Conservation (phyloP, 2,888 invertebrate species). For the Cryptocephalus moraei region DNA sequence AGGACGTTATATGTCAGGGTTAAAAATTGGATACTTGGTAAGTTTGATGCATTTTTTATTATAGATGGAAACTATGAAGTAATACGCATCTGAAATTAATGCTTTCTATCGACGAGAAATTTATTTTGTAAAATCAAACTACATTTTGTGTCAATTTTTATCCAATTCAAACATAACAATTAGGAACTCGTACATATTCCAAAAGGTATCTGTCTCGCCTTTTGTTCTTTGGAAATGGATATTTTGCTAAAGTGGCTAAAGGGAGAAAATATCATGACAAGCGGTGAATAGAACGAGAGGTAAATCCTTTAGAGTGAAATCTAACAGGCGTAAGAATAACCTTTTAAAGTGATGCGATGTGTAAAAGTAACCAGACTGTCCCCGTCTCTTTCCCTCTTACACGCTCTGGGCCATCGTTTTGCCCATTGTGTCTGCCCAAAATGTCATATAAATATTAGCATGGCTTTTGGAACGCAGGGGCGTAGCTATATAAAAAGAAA, state of each 20-base stretch:
- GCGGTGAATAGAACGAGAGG: slow-evolving; percentile 8
- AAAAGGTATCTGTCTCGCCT: too few relatives aligned
- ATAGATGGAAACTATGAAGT: too few relatives aligned
- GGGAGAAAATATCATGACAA: slow-evolving; percentile 9
- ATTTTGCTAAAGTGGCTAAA: neutral
- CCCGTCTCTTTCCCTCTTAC: slow-evolving; percentile 11
- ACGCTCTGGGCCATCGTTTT: neutral
- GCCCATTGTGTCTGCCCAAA: slow-evolving; percentile 29
- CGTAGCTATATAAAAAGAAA: too few relatives aligned
- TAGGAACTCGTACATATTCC: too few relatives aligned
- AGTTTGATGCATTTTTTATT: too few relatives aligned
- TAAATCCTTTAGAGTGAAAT: slow-evolving; percentile 19
- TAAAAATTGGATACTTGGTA: too few relatives aligned
- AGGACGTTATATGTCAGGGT: too few relatives aligned
- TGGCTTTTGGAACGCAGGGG: slow-evolving; percentile 19
- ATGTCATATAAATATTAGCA: slow-evolving; percentile 33
- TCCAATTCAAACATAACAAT: too few relatives aligned
- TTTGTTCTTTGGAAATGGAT: neutral
- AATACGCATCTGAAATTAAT: too few relatives aligned
- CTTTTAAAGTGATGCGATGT: slow-evolving; percentile 26
- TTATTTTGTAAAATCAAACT: too few relatives aligned
- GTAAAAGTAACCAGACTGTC: slow-evolving; percentile 21
- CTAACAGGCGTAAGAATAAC: slow-evolving; percentile 24
- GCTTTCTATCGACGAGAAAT: too few relatives aligned
- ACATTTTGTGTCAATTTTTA: too few relatives aligned